Percentiles rank a stretch among this genome's conserved stretches.
Evolutionary conservation across 2,113 vertebrate species (phyloP).

Genomic region (Pteropus alecto): DNA sequence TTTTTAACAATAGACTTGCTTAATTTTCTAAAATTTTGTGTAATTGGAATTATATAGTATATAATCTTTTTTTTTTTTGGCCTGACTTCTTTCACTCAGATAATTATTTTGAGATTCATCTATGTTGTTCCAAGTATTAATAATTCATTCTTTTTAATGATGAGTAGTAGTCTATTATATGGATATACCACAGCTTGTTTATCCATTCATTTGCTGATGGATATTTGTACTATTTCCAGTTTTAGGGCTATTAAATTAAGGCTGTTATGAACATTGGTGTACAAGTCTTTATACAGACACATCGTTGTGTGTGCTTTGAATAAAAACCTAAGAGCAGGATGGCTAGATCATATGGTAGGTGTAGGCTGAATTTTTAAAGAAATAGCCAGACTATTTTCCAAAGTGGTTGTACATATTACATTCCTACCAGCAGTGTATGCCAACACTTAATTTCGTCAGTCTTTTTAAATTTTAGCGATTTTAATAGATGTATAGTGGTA

Average conservation of each 20-base stretch:
- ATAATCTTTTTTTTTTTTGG: background rate
- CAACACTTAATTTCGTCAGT: background rate
- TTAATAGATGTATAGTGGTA: background rate
- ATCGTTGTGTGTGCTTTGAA: background rate
- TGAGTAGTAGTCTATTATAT: background rate
- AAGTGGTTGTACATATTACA: background rate
- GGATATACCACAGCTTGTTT: background rate
- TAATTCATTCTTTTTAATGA: background rate
- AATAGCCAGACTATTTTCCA: background rate
- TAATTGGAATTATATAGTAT: background rate
- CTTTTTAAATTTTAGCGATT: background rate
- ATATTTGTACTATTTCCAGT: background rate
- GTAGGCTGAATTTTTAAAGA: background rate
- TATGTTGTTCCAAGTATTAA: background rate
- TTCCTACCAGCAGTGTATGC: background rate
- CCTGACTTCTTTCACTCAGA: background rate
- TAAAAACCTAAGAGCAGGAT: background rate
- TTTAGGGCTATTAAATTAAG: constrained; percentile 5
- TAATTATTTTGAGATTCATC: constrained; percentile 29
- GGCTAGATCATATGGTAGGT: background rate
- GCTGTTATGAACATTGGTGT: background rate
- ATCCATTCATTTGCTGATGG: background rate
- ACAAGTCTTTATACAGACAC: background rate
- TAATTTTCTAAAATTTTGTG: constrained; percentile 11
- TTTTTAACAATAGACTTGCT: background rate